Base-by-base conservation (phyloP, 2,797 vertebrate species). In the Acanthornis magna region DNA sequence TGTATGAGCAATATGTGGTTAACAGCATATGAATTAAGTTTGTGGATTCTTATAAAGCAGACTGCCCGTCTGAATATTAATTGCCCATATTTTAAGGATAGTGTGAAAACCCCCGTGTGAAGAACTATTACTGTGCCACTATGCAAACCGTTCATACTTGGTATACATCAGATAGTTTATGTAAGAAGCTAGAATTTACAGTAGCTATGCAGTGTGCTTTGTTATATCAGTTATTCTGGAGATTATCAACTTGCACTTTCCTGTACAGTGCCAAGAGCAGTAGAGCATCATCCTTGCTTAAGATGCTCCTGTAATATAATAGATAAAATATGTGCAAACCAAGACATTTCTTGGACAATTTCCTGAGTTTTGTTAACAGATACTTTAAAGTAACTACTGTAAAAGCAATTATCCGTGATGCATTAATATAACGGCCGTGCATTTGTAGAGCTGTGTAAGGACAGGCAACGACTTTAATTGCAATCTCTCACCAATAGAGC, bases 71-170 rank as follows among this genome's bases (percentile, higher is more conserved):
- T 73, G 76, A 86, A 87, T 74, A 57, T 88, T 71, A 76, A 38
- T 85, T 91, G 73, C 87, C 43, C 36, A 0, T 84, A 27, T 93
- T 91, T 92, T 88, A 82, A 85, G 40, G 62, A 55, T 22, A 71
- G 66, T 40, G 19, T 78, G 74, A 91, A 95, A 89, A 50, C 29
- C 67, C 58, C 11, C 2, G 7, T 62, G 83, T 87, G 72, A 90
- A 62, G 91, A 91, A 61, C 29, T 89, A 36, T 65, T 50, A 78
- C 80, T 89, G 62, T 96, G 70, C 51, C 82, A 85, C 88, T 96
- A 92, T 89, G 83, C 93, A 96, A 93, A 87, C 85, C 0, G 1
- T 88, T 93, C 70, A 36, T 87, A 61, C 36, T 70, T 36, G 42
- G 34, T 89, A 21, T 63, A 45, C 57, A 30, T 72, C 60, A 58